Base-by-base conservation (phyloP, 2,797 vertebrate species). In the Oryzias dopingdopingensis region DNA sequence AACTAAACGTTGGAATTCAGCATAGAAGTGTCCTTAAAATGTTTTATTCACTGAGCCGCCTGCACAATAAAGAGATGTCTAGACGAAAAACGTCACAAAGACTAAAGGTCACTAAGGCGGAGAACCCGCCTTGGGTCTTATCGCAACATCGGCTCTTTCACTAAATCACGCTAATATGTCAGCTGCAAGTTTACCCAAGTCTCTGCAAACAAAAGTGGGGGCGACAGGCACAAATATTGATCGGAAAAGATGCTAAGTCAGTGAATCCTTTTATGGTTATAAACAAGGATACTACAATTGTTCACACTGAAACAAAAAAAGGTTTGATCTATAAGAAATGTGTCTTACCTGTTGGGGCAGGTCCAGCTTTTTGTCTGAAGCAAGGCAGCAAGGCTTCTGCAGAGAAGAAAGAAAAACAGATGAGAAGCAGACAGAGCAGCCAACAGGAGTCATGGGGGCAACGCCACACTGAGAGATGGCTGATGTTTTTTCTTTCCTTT, bases 31-130 rank as follows among this genome's bases (percentile, higher is more conserved):
- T 3, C 52, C 14, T 44, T 1, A 4, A 14, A n/a, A 22, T n/a
- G 7, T 14, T 52, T 52, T 24, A 15, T 32, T 42, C 44, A 15
- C 4, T 20, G 20, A 22, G 52, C 42, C 20, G 50, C 59, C 42
- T 53, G 77, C 71, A 77, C 66, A 78, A 77, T 79, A 67, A 68
- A 45, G 14, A 3, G 41, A 37, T 24, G 81, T 88, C 84, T 85
- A 83, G 83, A 86, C 80, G 1, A 22, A 52, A 47, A 22, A 70
- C 56, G 67, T 72, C 77, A 70, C 72, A 48, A 65, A 76, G 65
- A 74, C 54, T 54, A 77, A 58, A 81, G 74, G 78, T 82, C 76
- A 83, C 22, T 24, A 45, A 75, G 64, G 50, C 72, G 72, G 41
- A 59, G 59, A 59, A 60, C 56, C 63, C 56, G 60, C 68, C 72